A percentile compares a stretch with the other conserved stretches of the same genome.
Conservation (phyloP, 2,888 invertebrate genomes). For the Campaea margaritaria region DNA sequence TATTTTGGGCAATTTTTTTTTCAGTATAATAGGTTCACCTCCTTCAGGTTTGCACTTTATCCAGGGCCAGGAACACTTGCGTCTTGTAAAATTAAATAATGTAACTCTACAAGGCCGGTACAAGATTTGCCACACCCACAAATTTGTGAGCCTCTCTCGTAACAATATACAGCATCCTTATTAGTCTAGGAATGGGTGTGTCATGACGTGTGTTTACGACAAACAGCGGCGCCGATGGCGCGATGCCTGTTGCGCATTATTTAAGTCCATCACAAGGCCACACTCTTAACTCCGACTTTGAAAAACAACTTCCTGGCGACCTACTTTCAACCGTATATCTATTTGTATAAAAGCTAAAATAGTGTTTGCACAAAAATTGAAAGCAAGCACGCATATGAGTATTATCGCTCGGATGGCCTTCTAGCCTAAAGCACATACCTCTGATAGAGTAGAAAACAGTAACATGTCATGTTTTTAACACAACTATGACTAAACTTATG, state of each 20-base stretch:
- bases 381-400: conserved; percentile 54
- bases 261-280: conserved; percentile 71
- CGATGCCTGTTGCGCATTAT: conserved; percentile 75
- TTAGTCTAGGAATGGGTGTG: conserved; percentile 81
- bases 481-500: conserved; percentile 30
- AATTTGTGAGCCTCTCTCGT: conserved; percentile 44
- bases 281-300: conserved; percentile 54
- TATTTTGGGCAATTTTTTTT: no score
- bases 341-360: conserved; percentile 51
- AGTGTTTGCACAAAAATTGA: conserved; percentile 34
- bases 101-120: conserved; percentile 7
- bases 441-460: conserved; percentile 54
- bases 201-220: conserved; percentile 76
- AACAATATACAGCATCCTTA: conserved; percentile 68
- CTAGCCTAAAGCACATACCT: conserved; percentile 57
- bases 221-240: conserved; percentile 51
- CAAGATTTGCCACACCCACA: conserved; percentile 44
- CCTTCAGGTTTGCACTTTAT: no score
- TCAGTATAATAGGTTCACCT: no score
- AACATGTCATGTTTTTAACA: conserved; percentile 62
- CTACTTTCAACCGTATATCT: conserved; percentile 65
- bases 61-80: no score
- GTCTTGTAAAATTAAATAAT: neutral
- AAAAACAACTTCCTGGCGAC: conserved; percentile 51
- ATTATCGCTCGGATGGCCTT: conserved; percentile 68